These are phyloP conservation scores for Tyria jacobaeae DNA, from an alignment of 2,888 invertebrate species.

Conservation along the genomic window DNA sequence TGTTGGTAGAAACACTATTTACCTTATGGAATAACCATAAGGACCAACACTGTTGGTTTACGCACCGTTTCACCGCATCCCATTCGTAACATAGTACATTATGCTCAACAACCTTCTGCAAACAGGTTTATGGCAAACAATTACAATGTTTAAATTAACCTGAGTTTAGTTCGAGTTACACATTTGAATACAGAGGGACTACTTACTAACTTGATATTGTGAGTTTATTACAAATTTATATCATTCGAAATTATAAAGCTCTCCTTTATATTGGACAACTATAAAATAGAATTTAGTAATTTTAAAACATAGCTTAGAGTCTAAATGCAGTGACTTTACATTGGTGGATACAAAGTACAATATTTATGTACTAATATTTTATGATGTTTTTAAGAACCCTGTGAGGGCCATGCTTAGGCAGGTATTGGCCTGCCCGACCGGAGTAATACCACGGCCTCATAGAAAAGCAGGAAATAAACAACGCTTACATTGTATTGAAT, in stretches of 20 bases:
- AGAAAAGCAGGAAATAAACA: too few relatives aligned
- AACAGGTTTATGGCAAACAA: constrained; percentile 49
- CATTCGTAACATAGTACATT: constrained; percentile 28
- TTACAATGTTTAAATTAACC: constrained; percentile 44
- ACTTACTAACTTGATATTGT: constrained; percentile 12
- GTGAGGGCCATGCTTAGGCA: too few relatives aligned
- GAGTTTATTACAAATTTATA: constrained; percentile 1
- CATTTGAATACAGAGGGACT: constrained; percentile 21
- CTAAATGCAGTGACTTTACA: too few relatives aligned
- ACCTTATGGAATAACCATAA: constrained; percentile 48
- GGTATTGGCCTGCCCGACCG: too few relatives aligned
- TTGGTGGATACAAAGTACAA: too few relatives aligned
- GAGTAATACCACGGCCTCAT: too few relatives aligned
- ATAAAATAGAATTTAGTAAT: too few relatives aligned
- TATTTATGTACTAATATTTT: too few relatives aligned
- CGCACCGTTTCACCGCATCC: constrained; percentile 44
- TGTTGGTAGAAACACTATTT: constrained; percentile 46
- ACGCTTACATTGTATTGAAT: too few relatives aligned
- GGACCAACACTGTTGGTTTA: constrained; percentile 47
- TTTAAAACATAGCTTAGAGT: too few relatives aligned
- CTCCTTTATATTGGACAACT: neutral
- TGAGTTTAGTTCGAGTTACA: constrained; percentile 26
- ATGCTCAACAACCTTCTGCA: constrained; percentile 38
- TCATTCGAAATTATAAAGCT: neutral
- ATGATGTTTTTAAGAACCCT: too few relatives aligned